Conservation (phyloP, 2,113 vertebrate species). For the Lonchura striata region DNA sequence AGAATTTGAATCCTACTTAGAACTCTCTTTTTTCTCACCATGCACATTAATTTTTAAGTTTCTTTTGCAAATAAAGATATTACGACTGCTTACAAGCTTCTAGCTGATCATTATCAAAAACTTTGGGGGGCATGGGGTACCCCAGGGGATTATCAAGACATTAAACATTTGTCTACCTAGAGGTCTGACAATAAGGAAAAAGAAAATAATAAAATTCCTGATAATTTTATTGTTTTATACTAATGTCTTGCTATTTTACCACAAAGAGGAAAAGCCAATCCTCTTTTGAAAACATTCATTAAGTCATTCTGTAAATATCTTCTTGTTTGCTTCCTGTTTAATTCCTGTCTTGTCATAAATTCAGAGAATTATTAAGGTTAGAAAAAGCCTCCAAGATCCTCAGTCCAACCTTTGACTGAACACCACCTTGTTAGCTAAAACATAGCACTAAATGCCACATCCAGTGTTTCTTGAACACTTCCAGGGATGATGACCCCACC, state of each 20-base stretch:
- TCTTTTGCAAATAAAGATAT: neutral
- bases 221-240: neutral
- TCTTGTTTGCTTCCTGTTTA: neutral
- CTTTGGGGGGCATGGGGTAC: accelerated
- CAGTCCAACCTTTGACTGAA: neutral
- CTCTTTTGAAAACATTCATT: neutral
- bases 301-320: neutral
- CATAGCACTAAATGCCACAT: neutral
- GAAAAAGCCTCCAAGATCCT: neutral
- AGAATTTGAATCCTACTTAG: neutral
- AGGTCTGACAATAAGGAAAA: neutral
- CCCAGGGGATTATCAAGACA: neutral
- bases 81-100: neutral
- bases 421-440: neutral
- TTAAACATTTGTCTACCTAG: neutral
- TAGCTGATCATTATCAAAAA: neutral
- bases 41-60: neutral
- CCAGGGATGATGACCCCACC: neutral
- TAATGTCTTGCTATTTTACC: neutral
- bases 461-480: neutral
- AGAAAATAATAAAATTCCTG: neutral
- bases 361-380: neutral
- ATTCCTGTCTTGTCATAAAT: neutral
- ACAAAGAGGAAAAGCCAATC: neutral
- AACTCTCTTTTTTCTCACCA: neutral